Conservation (phyloP, 37 sponge, comb jelly and placozoan species). For the Spongilla lacustris region DNA sequence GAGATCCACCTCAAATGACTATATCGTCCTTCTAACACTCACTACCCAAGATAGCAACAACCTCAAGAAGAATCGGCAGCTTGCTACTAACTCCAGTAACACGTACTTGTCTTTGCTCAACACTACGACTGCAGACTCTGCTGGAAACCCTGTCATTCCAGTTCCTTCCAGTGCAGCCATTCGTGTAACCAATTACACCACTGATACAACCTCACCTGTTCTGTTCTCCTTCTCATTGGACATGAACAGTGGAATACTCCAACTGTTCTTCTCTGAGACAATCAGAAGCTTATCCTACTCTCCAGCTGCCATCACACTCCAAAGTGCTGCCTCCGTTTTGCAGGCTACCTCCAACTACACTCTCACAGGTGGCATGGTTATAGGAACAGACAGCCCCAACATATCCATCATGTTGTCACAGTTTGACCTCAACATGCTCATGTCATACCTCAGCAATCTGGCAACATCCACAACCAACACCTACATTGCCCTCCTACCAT, state of each 20-base stretch:
- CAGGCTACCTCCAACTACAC: constrained; percentile 36
- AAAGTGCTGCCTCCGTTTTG: constrained; percentile 30
- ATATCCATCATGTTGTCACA: constrained; percentile 61
- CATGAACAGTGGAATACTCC: constrained; percentile 71
- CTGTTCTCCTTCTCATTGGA: constrained; percentile 63
- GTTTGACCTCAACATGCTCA: constrained; percentile 75
- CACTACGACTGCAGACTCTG: constrained; percentile 67
- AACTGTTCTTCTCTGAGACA: constrained; percentile 81
- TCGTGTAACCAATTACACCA: not conserved
- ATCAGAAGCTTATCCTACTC: constrained; percentile 57
- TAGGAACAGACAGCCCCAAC: constrained; percentile 41
- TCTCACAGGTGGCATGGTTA: constrained; percentile 69
- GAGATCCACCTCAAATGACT: constrained; percentile 32
- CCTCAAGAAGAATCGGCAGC: constrained; percentile 64
- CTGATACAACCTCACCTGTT: constrained; percentile 62
- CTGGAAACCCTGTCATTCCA: constrained; percentile 53
- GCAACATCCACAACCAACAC: constrained; percentile 58
- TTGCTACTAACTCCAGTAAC: constrained; percentile 51
- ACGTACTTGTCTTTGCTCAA: constrained; percentile 58
- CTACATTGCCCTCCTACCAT: constrained; percentile 40
- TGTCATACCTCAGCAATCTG: constrained; percentile 42
- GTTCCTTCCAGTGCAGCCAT: constrained; percentile 29
- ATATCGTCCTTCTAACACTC: constrained; percentile 46
- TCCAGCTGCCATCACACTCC: constrained; percentile 54
- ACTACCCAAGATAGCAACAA: constrained; percentile 68